Evolutionary conservation across 2,113 vertebrate genomes (phyloP).

Genomic region (Atlantisia rogersi): DNA sequence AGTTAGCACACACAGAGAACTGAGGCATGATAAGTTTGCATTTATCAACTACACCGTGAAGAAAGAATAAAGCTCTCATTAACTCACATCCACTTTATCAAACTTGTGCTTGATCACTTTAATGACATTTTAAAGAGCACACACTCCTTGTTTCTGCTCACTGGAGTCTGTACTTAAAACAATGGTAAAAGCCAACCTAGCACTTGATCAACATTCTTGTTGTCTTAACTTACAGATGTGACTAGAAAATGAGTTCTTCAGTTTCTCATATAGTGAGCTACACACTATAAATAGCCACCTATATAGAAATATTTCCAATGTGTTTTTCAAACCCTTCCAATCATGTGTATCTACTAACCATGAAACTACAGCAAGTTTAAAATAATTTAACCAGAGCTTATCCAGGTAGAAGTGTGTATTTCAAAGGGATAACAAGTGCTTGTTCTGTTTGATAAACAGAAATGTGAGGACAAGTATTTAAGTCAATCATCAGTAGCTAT

Average conservation of each 20-base stretch:
- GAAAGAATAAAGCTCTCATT: background rate
- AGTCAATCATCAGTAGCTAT: background rate
- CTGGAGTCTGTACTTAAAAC: background rate
- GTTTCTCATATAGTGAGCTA: background rate
- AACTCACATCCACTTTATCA: background rate
- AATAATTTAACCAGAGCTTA: background rate
- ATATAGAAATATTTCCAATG: background rate
- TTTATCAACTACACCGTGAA: background rate
- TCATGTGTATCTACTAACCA: accelerated
- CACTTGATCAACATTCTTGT: background rate
- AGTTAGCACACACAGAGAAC: background rate
- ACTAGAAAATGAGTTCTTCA: background rate
- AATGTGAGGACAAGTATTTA: too few species aligned
- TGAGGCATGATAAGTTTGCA: background rate
- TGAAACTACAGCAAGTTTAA: background rate
- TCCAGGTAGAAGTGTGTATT: background rate
- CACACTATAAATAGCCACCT: background rate
- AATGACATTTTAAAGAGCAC: background rate
- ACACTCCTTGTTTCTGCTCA: background rate
- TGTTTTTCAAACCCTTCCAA: background rate
- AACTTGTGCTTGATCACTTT: background rate
- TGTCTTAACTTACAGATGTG: background rate
- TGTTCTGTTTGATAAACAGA: background rate
- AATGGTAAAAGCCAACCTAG: background rate
- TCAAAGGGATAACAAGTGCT: background rate